These are phyloP conservation scores for Brenthis hecate DNA, from an alignment of 2,888 invertebrate species.

Conservation along the genomic window DNA sequence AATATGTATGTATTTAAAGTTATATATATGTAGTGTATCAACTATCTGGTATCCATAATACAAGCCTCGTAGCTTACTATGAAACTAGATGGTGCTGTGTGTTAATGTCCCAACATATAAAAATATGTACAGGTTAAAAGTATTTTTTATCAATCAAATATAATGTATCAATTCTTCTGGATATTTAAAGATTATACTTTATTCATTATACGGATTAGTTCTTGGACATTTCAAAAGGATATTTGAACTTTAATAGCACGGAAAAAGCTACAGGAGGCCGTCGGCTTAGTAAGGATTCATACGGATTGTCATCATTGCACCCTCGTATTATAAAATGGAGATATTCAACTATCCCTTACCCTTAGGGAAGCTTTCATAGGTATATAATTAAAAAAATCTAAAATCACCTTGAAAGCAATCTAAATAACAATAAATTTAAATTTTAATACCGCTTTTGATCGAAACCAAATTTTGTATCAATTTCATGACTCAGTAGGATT, in stretches of 20 bases:
- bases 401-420: slow-evolving; percentile 39
- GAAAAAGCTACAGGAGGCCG: slow-evolving; percentile 16
- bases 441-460: slow-evolving; percentile 61
- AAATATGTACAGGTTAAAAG: too few relatives aligned
- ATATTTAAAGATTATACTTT: not conserved
- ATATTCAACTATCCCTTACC: slow-evolving; percentile 19
- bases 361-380: slow-evolving; percentile 5
- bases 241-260: not conserved
- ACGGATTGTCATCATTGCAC: not conserved
- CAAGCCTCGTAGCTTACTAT: too few relatives aligned
- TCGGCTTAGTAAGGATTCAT: not conserved
- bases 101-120: too few relatives aligned
- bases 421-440: slow-evolving; percentile 46
- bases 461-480: slow-evolving; percentile 73
- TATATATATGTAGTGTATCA: too few relatives aligned
- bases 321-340: slow-evolving; percentile 7
- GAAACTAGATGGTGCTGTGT: too few relatives aligned
- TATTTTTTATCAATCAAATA: too few relatives aligned
- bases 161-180: not conserved
- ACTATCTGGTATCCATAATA: too few relatives aligned
- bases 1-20: too few relatives aligned
- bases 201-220: not conserved
- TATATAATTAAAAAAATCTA: slow-evolving; percentile 21
- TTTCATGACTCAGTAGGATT: slow-evolving; percentile 70
- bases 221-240: too few relatives aligned